A percentile compares a stretch with the other conserved stretches of the same genome.
phyloP scores from a whole-genome alignment of 2,888 invertebrate species.

The Callosobruchus maculatus region DNA sequence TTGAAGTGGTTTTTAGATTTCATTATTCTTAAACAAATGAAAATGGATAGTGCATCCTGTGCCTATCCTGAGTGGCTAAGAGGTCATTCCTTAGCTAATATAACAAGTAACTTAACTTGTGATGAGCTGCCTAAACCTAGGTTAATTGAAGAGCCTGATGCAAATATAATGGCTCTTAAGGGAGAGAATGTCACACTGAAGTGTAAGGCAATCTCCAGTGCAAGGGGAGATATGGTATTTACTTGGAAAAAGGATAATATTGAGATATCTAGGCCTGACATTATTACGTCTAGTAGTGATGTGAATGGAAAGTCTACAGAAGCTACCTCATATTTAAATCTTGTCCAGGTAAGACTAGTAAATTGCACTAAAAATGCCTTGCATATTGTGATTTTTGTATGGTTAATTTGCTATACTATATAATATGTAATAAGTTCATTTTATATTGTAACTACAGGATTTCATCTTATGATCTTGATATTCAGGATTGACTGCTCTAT shows the following conservation, averaged over 20 bases:
- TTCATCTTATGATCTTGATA: too few species aligned
- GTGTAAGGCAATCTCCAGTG: conserved; percentile 79
- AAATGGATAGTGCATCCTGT: conserved; percentile 66
- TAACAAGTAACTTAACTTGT: conserved; percentile 67
- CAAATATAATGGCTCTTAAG: conserved; percentile 80
- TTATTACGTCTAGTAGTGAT: conserved; percentile 43
- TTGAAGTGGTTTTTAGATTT: conserved; percentile 84
- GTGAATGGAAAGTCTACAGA: conserved; percentile 59
- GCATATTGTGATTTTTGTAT: too few species aligned
- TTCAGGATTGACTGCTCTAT: too few species aligned
- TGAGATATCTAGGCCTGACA: conserved; percentile 48
- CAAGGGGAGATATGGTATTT: conserved; percentile 71
- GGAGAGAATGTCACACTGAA: conserved; percentile 79
- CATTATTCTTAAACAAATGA: conserved; percentile 60
- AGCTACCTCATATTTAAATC: conserved; percentile 68
- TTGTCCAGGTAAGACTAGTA: conserved; percentile 56
- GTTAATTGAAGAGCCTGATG: conserved; percentile 75
- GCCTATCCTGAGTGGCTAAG: conserved; percentile 76
- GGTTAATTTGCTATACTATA: too few species aligned
- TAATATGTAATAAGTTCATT: too few species aligned
- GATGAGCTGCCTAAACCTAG: conserved; percentile 83
- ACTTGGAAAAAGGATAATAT: conserved; percentile 87
- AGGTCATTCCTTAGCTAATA: conserved; percentile 64
- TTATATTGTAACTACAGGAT: too few species aligned
- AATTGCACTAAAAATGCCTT: too few species aligned